Percentiles rank a stretch among this genome's conserved stretches.
Conservation (phyloP, 2,888 invertebrate genomes). For the Aelia acuminata region DNA sequence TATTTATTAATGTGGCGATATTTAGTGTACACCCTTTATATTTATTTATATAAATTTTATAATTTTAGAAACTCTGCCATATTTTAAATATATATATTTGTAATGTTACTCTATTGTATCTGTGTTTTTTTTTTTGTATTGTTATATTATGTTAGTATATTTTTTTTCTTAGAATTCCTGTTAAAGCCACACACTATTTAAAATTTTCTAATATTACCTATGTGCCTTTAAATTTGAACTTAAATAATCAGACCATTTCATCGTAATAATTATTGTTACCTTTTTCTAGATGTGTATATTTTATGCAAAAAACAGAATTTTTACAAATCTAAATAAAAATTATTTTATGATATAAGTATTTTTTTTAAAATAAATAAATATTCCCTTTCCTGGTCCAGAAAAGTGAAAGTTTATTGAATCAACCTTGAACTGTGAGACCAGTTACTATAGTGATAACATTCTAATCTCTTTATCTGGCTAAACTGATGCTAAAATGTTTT, state of each 20-base stretch:
- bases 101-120: not conserved
- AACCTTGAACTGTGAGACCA: not conserved
- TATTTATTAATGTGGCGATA: not conserved
- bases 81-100: too few relatives aligned
- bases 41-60: not conserved
- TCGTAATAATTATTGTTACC: constrained; percentile 44
- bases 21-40: not conserved
- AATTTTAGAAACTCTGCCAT: constrained; percentile 18
- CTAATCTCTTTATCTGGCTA: not conserved
- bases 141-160: not conserved
- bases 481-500: not conserved
- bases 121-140: not conserved
- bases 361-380: not conserved
- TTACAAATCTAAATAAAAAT: constrained; percentile 27
- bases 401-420: not conserved
- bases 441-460: not conserved
- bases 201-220: not conserved
- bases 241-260: constrained; percentile 31
- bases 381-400: not conserved
- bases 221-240: not conserved
- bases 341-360: not conserved
- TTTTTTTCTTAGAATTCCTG: not conserved
- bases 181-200: not conserved
- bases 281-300: constrained; percentile 20
- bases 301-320: not conserved